Conservation (phyloP, 2,888 invertebrate species). For the Macrostomum cliftonense region DNA sequence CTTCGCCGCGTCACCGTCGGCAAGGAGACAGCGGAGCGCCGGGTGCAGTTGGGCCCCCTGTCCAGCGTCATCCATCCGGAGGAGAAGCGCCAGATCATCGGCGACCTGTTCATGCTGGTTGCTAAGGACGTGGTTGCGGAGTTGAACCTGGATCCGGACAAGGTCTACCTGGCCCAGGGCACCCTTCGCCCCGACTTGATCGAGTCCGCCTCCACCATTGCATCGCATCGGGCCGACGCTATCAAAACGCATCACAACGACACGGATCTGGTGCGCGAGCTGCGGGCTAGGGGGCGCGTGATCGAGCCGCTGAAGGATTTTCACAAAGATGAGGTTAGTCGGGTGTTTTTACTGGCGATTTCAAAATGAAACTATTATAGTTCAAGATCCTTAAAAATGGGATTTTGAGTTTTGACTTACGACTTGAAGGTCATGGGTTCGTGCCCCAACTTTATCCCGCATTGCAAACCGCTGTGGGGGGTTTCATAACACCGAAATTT, state of each 20-base stretch:
- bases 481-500: too few species aligned
- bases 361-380: too few species aligned
- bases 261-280: conserved; percentile 67
- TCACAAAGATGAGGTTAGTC: conserved; percentile 85
- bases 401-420: too few species aligned
- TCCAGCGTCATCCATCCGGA: conserved; percentile 52
- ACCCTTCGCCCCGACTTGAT: conserved; percentile 91
- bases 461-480: too few species aligned
- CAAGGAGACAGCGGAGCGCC: conserved; percentile 1
- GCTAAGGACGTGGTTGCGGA: conserved; percentile 72
- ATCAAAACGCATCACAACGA: conserved; percentile 99
- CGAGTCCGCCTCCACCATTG: conserved; percentile 75
- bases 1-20: conserved; percentile 6
- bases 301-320: conserved; percentile 96
- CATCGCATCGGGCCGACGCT: conserved; percentile 65
- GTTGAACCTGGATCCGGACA: conserved; percentile 64
- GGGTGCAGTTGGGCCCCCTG: too few species aligned
- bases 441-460: too few species aligned
- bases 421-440: too few species aligned
- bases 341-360: neutral
- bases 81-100: conserved; percentile 92
- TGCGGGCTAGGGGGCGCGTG: conserved; percentile 58
- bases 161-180: conserved; percentile 31
- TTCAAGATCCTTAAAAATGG: too few species aligned
- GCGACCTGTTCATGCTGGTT: conserved; percentile 82